Percentiles rank a stretch among this genome's conserved stretches.
Evolutionary conservation across 2,888 invertebrate genomes (phyloP).

Genomic region (Chymomyza caudatula): DNA sequence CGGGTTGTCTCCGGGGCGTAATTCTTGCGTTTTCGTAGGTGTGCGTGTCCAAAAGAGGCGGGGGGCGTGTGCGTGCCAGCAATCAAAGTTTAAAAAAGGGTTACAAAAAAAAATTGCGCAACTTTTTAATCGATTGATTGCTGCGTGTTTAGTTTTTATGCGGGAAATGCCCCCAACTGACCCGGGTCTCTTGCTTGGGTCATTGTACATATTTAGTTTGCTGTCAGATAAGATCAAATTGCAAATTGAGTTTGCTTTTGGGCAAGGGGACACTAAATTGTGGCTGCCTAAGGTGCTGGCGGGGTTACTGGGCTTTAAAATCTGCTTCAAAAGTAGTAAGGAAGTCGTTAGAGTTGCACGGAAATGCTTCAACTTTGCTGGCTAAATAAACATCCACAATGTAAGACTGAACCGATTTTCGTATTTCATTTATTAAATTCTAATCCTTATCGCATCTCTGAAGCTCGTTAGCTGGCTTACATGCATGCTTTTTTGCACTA

Average conservation of each 20-base stretch:
- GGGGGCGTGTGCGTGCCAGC: slow-evolving; percentile 36
- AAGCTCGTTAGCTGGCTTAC: too few relatives aligned
- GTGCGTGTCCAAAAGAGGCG: not conserved
- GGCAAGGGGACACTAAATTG: not conserved
- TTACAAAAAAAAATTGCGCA: slow-evolving; percentile 24
- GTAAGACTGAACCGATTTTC: too few relatives aligned
- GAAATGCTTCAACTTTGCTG: too few relatives aligned
- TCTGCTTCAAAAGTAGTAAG: not conserved
- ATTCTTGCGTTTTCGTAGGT: not conserved
- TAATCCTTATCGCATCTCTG: too few relatives aligned
- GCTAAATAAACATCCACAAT: too few relatives aligned
- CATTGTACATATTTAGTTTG: not conserved
- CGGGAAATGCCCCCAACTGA: not conserved
- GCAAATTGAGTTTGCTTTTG: slow-evolving; percentile 42
- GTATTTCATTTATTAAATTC: too few relatives aligned
- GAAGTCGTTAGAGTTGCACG: not conserved
- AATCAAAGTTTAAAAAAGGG: slow-evolving; percentile 20
- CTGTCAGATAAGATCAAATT: slow-evolving; percentile 59
- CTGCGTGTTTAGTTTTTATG: slow-evolving; percentile 39
- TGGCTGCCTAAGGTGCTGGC: not conserved
- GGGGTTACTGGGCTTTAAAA: not conserved
- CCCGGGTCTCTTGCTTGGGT: not conserved
- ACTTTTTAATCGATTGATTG: slow-evolving; percentile 69
- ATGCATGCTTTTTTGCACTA: too few relatives aligned
- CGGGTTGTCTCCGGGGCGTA: slow-evolving; percentile 31